Percentiles rank a stretch among this genome's conserved stretches.
phyloP scores from a whole-genome alignment of 2,113 vertebrate species.

The Rhombomys opimus region DNA sequence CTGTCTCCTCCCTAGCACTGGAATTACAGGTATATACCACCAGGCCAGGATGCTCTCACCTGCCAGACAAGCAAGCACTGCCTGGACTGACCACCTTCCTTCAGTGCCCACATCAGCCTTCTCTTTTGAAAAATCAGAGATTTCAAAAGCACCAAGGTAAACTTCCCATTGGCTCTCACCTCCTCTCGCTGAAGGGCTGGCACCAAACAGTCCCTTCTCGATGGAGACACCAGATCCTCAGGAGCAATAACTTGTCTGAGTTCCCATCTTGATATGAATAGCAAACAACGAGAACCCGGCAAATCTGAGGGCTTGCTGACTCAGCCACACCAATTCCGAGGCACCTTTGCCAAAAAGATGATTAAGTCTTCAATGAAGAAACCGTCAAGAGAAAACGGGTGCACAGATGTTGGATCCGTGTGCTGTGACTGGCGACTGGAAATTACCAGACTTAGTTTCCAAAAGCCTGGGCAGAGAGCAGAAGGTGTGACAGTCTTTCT shows the following conservation, averaged over 20 bases:
- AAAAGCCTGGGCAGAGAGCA: conserved; percentile 49
- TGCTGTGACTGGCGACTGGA: conserved; percentile 35
- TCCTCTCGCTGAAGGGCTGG: conserved; percentile 61
- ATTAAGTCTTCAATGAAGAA: conserved; percentile 75
- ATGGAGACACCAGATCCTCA: conserved; percentile 60
- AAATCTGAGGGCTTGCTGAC: conserved; percentile 74
- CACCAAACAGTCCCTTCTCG: conserved; percentile 51
- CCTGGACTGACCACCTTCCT: neutral
- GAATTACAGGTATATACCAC: neutral
- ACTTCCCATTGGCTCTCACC: conserved; percentile 43
- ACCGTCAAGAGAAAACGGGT: conserved; percentile 5
- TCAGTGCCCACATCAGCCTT: neutral
- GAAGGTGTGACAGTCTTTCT: neutral
- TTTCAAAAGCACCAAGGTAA: neutral
- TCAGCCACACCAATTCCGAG: conserved; percentile 71
- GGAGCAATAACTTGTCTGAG: conserved; percentile 66
- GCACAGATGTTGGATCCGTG: conserved; percentile 49
- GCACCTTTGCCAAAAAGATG: conserved; percentile 76
- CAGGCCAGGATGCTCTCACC: neutral
- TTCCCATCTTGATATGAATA: conserved; percentile 76
- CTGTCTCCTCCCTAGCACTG: neutral
- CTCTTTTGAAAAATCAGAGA: conserved; percentile 31
- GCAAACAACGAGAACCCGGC: conserved; percentile 62
- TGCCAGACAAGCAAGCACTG: neutral
- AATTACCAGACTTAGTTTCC: conserved; percentile 55